These are phyloP conservation scores for Clivina fossor DNA, from an alignment of 2,888 invertebrate species.

Conservation along the genomic window DNA sequence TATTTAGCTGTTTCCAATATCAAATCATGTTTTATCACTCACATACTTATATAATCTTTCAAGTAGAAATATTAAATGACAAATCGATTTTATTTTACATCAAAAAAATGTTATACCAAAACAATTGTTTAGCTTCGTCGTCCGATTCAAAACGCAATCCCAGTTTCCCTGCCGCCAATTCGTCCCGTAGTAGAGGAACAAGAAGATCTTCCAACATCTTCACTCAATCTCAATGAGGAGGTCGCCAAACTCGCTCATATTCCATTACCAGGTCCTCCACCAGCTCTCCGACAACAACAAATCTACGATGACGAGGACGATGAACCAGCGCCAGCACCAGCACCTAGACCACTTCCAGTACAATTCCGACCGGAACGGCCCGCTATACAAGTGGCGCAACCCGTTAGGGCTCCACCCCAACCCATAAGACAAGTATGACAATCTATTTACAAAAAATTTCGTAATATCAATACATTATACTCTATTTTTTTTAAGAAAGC, in stretches of 20 bases:
- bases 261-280: conserved; percentile 35
- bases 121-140: conserved; percentile 51
- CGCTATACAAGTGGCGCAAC: conserved; percentile 22
- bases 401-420: conserved; percentile 35
- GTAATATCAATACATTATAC: too few relatives aligned
- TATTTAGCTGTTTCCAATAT: background rate
- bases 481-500: too few relatives aligned
- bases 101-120: background rate
- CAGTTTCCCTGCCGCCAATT: conserved; percentile 49
- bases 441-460: too few relatives aligned
- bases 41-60: too few relatives aligned
- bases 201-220: conserved; percentile 59
- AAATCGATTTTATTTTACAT: too few relatives aligned
- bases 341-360: conserved; percentile 39
- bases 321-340: conserved; percentile 41
- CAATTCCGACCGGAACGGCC: conserved; percentile 50
- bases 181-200: conserved; percentile 70
- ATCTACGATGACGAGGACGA: conserved; percentile 32
- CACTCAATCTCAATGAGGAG: conserved; percentile 49
- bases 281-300: conserved; percentile 24
- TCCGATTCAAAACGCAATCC: conserved; percentile 53
- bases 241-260: conserved; percentile 44
- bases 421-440: conserved; percentile 31
- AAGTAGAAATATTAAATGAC: too few relatives aligned
- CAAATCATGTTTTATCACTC: too few relatives aligned